Evolutionary conservation across 2,113 vertebrate species (phyloP).

Genomic region (Myanophis thanlyinensis): DNA sequence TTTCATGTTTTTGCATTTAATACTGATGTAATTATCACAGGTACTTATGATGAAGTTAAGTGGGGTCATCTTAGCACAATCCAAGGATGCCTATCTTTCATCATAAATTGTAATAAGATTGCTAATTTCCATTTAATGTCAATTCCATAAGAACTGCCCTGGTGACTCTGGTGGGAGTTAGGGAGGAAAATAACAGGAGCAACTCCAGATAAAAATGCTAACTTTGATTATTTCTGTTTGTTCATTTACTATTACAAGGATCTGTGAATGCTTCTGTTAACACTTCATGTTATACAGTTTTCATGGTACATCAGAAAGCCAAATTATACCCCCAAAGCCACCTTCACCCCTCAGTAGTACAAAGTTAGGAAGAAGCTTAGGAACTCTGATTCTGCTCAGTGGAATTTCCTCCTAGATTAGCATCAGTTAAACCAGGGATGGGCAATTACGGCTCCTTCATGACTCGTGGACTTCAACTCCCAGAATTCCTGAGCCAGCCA

Average conservation of each 20-base stretch:
- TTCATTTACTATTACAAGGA: not conserved
- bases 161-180: not conserved
- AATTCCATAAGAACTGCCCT: slow-evolving; percentile 24
- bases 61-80: not conserved
- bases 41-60: slow-evolving; percentile 34
- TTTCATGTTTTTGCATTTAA: slow-evolving; percentile 32
- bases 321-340: not conserved
- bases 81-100: slow-evolving; percentile 18
- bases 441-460: no score
- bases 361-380: not conserved
- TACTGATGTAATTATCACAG: slow-evolving; percentile 5
- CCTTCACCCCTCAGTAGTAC: not conserved
- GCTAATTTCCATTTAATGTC: slow-evolving; percentile 41
- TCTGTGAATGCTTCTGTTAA: not conserved
- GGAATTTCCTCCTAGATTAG: not conserved
- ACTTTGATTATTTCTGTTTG: slow-evolving; percentile 19
- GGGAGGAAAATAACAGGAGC: not conserved
- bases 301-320: not conserved
- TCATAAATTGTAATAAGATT: slow-evolving; percentile 44
- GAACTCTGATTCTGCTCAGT: not conserved
- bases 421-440: not conserved
- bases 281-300: not conserved
- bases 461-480: no score
- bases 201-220: slow-evolving; percentile 12
- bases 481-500: no score